Conservation (phyloP, 53 echinoderm and acorn worm genomes). For the Antedon mediterranea region DNA sequence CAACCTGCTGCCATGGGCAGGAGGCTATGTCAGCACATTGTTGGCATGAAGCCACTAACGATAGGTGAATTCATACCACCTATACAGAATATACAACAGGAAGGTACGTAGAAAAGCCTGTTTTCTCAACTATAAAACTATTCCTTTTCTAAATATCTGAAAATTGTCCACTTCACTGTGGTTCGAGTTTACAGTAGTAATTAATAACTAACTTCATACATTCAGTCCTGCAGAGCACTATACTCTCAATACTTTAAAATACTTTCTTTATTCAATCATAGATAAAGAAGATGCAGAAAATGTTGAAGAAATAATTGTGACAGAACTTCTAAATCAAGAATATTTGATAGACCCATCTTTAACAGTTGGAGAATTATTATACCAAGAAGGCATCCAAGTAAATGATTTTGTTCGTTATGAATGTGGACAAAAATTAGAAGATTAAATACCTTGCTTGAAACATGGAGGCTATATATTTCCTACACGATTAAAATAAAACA, state of each 20-base stretch:
- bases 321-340: constrained; percentile 85
- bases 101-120: constrained; percentile 3
- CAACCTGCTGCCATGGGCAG: constrained; percentile 57
- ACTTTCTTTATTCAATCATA: not conserved
- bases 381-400: constrained; percentile 54
- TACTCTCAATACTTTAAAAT: no score
- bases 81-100: constrained; percentile 25
- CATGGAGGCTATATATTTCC: no score
- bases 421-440: constrained; percentile 41
- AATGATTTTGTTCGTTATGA: constrained; percentile 89
- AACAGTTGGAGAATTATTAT: constrained; percentile 67
- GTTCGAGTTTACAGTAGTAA: no score
- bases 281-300: not conserved
- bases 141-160: no score
- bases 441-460: not conserved
- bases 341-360: constrained; percentile 71
- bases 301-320: constrained; percentile 29
- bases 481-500: no score
- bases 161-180: no score
- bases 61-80: constrained; percentile 62
- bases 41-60: constrained; percentile 85
- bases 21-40: constrained; percentile 73
- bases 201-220: no score
- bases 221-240: no score
- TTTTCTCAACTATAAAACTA: not conserved